Conservation (phyloP, 1,140 invertebrate genomes). For the Limonius californicus region DNA sequence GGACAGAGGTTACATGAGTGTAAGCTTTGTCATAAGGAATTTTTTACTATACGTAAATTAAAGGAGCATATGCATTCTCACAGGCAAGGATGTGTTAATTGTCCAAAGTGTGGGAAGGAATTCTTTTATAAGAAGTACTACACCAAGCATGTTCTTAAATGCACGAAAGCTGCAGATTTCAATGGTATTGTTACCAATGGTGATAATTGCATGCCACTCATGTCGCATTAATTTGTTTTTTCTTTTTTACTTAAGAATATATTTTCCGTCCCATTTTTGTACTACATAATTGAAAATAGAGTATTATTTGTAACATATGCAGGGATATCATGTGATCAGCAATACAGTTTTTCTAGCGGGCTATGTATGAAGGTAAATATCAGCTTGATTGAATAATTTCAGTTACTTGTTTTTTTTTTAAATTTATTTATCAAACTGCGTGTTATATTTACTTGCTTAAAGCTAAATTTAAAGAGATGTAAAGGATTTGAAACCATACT, state of each 20-base stretch:
- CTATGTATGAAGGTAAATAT: neutral
- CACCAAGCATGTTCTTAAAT: conserved; percentile 23
- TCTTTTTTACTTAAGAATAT: too few species aligned
- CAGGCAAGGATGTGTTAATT: conserved; percentile 22
- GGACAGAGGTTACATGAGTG: conserved; percentile 23
- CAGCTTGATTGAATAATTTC: too few species aligned
- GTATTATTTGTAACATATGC: too few species aligned
- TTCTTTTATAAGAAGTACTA: conserved; percentile 28
- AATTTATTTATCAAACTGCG: too few species aligned
- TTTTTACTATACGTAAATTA: conserved; percentile 21
- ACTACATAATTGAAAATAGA: too few species aligned
- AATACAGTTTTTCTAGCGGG: neutral
- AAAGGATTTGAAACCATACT: too few species aligned
- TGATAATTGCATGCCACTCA: too few species aligned
- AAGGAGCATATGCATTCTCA: conserved; percentile 29
- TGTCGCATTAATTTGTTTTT: too few species aligned
- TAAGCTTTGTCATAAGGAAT: conserved; percentile 25
- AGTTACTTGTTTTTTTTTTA: too few species aligned
- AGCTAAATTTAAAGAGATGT: too few species aligned
- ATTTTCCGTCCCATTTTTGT: too few species aligned
- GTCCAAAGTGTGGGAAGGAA: conserved; percentile 23
- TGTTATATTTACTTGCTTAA: too few species aligned
- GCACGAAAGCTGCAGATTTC: neutral
- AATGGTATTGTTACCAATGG: conserved; percentile 5
- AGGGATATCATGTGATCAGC: neutral